phyloP scores from a whole-genome alignment of 2,888 invertebrate species.

The Morpho deidamia region DNA sequence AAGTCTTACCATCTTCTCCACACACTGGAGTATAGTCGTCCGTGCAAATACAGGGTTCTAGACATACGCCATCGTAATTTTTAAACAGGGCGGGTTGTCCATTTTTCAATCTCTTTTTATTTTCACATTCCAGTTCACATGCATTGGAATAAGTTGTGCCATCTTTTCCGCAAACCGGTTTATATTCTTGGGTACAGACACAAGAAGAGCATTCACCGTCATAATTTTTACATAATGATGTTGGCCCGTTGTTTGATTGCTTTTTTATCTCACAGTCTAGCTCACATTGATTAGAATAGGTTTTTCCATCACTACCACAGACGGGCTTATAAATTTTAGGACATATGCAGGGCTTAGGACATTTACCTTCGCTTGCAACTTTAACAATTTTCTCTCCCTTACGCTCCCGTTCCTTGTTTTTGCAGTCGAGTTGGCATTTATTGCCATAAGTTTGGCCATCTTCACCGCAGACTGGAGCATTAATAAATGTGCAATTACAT shows the following conservation, averaged over 20 bases:
- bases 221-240: background rate
- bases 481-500: too few species aligned
- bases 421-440: slow-evolving; percentile 18
- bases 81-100: slow-evolving; percentile 4
- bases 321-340: slow-evolving; percentile 9
- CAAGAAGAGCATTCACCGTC: background rate
- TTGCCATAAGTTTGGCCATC: slow-evolving; percentile 24
- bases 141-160: slow-evolving; percentile 3
- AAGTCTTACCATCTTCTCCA: slow-evolving; percentile 29
- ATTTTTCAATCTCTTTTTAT: background rate
- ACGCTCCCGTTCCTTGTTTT: slow-evolving; percentile 2
- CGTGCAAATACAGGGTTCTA: background rate
- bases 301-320: slow-evolving; percentile 17
- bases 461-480: slow-evolving; percentile 23
- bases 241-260: background rate
- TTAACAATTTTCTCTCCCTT: background rate
- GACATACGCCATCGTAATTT: background rate
- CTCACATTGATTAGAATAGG: slow-evolving; percentile 17
- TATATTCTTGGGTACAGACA: too few species aligned
- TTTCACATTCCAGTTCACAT: slow-evolving; percentile 6
- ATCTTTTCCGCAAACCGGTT: slow-evolving; percentile 19
- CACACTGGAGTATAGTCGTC: background rate
- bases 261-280: slow-evolving; percentile 13
- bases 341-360: slow-evolving; percentile 22
- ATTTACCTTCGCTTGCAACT: slow-evolving; percentile 9